Evolutionary conservation across 2,113 vertebrate species (phyloP).

Genomic region (Lagopus leucura): DNA sequence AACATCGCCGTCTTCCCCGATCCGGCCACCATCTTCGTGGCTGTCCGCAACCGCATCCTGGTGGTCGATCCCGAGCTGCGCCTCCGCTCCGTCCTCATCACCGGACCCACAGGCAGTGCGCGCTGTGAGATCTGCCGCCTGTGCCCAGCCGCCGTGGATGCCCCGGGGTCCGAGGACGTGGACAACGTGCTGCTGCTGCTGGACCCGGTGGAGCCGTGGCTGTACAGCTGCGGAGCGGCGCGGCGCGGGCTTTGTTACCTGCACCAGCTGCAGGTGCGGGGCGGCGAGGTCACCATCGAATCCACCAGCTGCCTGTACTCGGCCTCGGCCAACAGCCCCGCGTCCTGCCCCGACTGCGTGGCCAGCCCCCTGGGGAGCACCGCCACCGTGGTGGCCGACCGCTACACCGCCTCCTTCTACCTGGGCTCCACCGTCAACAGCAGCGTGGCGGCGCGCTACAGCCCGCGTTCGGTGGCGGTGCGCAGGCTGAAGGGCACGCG

Average conservation of each 20-base stretch:
- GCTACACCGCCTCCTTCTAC: slow-evolving; percentile 85
- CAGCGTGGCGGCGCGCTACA: slow-evolving; percentile 80
- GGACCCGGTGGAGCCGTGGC: slow-evolving; percentile 83
- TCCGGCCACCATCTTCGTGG: slow-evolving; percentile 75
- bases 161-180: slow-evolving; percentile 72
- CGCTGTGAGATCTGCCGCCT: slow-evolving; percentile 81
- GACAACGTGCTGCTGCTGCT: slow-evolving; percentile 86
- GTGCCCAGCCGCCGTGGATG: background rate
- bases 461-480: slow-evolving; percentile 87
- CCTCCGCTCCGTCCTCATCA: slow-evolving; percentile 76
- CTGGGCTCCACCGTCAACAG: slow-evolving; percentile 86
- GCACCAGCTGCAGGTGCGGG: slow-evolving; percentile 72
- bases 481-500: slow-evolving; percentile 84
- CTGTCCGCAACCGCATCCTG: slow-evolving; percentile 87
- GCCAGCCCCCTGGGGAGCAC: slow-evolving; percentile 90
- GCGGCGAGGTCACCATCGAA: background rate
- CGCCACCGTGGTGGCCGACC: slow-evolving; percentile 84
- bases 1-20: slow-evolving; percentile 73
- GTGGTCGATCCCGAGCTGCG: slow-evolving; percentile 74
- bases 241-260: slow-evolving; percentile 87
- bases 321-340: slow-evolving; percentile 71
- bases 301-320: slow-evolving; percentile 82
- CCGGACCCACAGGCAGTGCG: slow-evolving; percentile 84
- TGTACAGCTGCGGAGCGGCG: slow-evolving; percentile 90
- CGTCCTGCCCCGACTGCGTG: slow-evolving; percentile 88